Evolutionary conservation across 2,888 invertebrate genomes (phyloP).

Genomic region (Carabus problematicus): DNA sequence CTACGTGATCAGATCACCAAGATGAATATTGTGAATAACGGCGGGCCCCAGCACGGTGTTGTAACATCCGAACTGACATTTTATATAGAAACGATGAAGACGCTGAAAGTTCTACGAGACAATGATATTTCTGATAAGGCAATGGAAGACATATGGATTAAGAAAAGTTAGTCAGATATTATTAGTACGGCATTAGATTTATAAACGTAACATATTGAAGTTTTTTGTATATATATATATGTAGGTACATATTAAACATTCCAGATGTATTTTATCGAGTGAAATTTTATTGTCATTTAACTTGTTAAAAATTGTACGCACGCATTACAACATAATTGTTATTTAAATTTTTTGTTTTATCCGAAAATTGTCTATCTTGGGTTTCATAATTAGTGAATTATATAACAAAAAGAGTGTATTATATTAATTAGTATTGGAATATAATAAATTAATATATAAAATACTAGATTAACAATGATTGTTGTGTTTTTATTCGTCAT

Average conservation of each 20-base stretch:
- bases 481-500: no score
- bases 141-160: conserved; percentile 84
- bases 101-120: conserved; percentile 77
- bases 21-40: conserved; percentile 91
- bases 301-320: conserved; percentile 19
- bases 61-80: conserved; percentile 93
- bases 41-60: conserved; percentile 95
- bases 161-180: conserved; percentile 57
- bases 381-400: not conserved
- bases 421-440: conserved; percentile 36
- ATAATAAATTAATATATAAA: conserved; percentile 19
- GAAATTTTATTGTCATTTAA: conserved; percentile 30
- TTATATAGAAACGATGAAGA: conserved; percentile 86
- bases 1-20: conserved; percentile 82
- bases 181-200: not conserved
- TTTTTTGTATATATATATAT: conserved; percentile 35
- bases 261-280: conserved; percentile 38
- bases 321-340: not conserved
- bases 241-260: conserved; percentile 39
- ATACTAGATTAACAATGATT: conserved; percentile 2
- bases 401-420: conserved; percentile 24
- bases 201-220: conserved; percentile 9
- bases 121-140: conserved; percentile 77
- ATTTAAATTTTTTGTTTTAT: conserved; percentile 19
- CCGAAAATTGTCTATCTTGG: conserved; percentile 12